Conservation (phyloP, 1,140 invertebrate genomes). For the Daktulosphaira vitifoliae region DNA sequence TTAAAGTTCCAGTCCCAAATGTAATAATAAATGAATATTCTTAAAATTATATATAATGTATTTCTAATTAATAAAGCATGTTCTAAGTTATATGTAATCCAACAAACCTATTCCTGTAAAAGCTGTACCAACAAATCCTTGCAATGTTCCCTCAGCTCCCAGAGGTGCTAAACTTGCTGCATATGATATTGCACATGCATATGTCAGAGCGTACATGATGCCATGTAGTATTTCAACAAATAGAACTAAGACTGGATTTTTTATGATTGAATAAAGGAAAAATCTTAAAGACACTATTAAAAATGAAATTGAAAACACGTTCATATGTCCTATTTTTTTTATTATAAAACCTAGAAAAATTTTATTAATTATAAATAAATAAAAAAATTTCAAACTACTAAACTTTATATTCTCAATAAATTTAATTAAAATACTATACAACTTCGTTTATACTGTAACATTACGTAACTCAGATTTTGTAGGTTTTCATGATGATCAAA, state of each 20-base stretch:
- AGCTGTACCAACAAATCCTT: slow-evolving; percentile 72
- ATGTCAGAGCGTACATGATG: slow-evolving; percentile 67
- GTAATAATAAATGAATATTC: too few relatives aligned
- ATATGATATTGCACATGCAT: slow-evolving; percentile 67
- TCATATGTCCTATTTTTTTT: slow-evolving; percentile 59
- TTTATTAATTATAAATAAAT: too few relatives aligned
- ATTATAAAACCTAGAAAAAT: slow-evolving; percentile 56
- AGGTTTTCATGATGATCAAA: too few relatives aligned
- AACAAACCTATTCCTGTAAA: slow-evolving; percentile 61
- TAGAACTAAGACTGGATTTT: slow-evolving; percentile 64
- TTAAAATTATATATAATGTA: too few relatives aligned
- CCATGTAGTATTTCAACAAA: slow-evolving; percentile 65
- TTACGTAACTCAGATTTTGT: too few relatives aligned
- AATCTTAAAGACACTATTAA: slow-evolving; percentile 58
- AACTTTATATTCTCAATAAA: too few relatives aligned
- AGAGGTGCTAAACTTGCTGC: slow-evolving; percentile 62
- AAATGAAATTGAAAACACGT: slow-evolving; percentile 62
- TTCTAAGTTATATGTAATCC: too few relatives aligned
- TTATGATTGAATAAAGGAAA: slow-evolving; percentile 57
- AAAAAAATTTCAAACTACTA: too few relatives aligned
- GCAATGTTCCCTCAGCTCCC: slow-evolving; percentile 69
- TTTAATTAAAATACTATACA: too few relatives aligned
- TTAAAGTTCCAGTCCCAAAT: too few relatives aligned
- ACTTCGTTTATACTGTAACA: too few relatives aligned
- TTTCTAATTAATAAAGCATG: too few relatives aligned